Evolutionary conservation across 2,888 invertebrate species (phyloP).

Genomic region (Cacoxenus indagator): DNA sequence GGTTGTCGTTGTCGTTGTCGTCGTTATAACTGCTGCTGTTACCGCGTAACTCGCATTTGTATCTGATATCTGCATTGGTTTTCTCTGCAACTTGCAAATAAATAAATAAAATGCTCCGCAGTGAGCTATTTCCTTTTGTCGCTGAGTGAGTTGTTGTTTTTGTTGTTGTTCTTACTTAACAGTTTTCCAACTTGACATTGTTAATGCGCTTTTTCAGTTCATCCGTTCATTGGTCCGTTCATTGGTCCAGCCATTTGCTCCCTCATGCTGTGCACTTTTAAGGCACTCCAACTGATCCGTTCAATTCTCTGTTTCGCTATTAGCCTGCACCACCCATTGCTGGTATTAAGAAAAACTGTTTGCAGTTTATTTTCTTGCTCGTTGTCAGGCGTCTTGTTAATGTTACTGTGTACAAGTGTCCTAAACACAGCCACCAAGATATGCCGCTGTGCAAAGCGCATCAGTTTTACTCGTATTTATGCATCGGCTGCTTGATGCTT

Average conservation of each 20-base stretch:
- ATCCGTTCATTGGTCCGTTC: background rate
- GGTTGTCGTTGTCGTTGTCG: background rate
- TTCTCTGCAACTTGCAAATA: background rate
- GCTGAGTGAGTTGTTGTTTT: background rate
- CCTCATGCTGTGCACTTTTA: background rate
- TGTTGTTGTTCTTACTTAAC: constrained; percentile 32
- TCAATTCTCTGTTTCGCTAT: too few relatives aligned
- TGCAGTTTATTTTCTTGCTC: too few relatives aligned
- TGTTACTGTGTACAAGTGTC: too few relatives aligned
- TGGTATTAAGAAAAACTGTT: too few relatives aligned
- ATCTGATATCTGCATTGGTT: background rate
- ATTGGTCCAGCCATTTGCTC: too few relatives aligned
- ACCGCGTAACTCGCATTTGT: background rate
- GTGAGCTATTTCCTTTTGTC: background rate
- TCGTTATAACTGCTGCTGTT: constrained; percentile 2
- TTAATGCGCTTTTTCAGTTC: constrained; percentile 31
- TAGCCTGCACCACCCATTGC: too few relatives aligned
- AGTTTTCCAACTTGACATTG: constrained; percentile 48
- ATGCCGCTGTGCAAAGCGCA: too few relatives aligned
- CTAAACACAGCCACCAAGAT: too few relatives aligned
- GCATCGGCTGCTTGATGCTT: too few relatives aligned
- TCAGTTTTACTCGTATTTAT: too few relatives aligned
- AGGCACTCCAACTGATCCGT: background rate
- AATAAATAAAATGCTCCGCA: too few relatives aligned
- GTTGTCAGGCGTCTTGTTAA: too few relatives aligned